These are phyloP conservation scores for Diadophis punctatus DNA, from an alignment of 2,113 vertebrate species.

Conservation along the genomic window DNA sequence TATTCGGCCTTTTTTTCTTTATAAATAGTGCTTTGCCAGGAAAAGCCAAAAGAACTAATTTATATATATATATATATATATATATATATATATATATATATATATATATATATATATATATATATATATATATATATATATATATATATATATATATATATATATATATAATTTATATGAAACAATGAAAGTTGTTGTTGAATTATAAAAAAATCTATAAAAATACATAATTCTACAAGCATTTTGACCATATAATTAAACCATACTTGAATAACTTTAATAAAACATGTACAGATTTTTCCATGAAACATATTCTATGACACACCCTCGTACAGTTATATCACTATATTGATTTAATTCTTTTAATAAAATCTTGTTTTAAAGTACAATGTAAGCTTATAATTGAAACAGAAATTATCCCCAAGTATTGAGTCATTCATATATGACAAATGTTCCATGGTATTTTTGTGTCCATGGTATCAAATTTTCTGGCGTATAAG, in stretches of 20 bases:
- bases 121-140: no score
- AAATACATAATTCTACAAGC: neutral
- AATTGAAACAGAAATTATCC: neutral
- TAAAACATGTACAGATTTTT: neutral
- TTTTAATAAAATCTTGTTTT: neutral
- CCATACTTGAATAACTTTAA: neutral
- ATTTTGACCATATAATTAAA: neutral
- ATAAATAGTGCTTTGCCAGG: neutral
- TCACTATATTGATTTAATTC: neutral
- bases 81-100: no score
- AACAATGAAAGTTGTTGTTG: neutral
- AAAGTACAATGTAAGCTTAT: neutral
- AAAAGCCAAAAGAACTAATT: neutral
- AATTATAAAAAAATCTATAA: constrained; percentile 16
- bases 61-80: neutral
- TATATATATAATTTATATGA: constrained; percentile 1
- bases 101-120: no score
- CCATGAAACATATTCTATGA: neutral
- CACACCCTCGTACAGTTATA: neutral
- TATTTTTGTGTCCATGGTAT: neutral
- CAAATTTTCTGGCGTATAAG: no score
- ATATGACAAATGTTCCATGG: neutral
- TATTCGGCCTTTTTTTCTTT: neutral
- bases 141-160: no score
- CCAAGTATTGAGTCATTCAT: neutral